These are phyloP conservation scores for Zaprionus tsacasi DNA, from an alignment of 1,140 invertebrate genomes.

Conservation along the genomic window DNA sequence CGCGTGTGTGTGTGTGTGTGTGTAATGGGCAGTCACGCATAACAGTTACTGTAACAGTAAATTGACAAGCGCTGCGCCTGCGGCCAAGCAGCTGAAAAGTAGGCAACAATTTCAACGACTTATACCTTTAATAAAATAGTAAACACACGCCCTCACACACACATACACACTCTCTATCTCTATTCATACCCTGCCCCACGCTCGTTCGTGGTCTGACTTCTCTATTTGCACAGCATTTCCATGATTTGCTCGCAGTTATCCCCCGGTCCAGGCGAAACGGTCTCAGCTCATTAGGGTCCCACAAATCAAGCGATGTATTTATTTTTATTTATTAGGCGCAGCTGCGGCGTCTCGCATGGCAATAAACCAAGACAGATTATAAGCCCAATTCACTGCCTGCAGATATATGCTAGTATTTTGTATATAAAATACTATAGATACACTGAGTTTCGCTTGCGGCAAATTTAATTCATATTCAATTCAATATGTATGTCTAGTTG, in stretches of 20 bases:
- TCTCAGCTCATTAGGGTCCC: slow-evolving; percentile 70
- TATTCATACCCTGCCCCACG: no score
- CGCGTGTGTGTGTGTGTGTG: slow-evolving; percentile 23
- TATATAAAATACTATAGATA: background rate
- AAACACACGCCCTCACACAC: background rate
- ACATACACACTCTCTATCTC: background rate
- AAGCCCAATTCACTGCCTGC: slow-evolving; percentile 19
- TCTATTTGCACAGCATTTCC: slow-evolving; percentile 59
- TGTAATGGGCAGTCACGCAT: slow-evolving; percentile 21
- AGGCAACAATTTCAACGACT: slow-evolving; percentile 25
- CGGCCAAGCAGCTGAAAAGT: slow-evolving; percentile 22
- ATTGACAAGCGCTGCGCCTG: slow-evolving; percentile 24
- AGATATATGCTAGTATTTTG: background rate
- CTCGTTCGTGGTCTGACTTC: slow-evolving; percentile 21
- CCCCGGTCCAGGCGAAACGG: slow-evolving; percentile 27
- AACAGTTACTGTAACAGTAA: slow-evolving; percentile 18
- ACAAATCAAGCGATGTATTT: slow-evolving; percentile 75
- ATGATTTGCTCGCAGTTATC: slow-evolving; percentile 46
- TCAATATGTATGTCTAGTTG: no score
- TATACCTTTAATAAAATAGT: slow-evolving; percentile 15
- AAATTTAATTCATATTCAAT: background rate
- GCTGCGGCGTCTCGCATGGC: slow-evolving; percentile 68
- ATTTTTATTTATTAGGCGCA: slow-evolving; percentile 75
- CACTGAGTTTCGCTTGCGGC: background rate
- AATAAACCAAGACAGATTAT: slow-evolving; percentile 38